A percentile compares a stretch with the other conserved stretches of the same genome.
These are phyloP conservation scores for Heteropelma amictum DNA, from an alignment of 2,888 invertebrate species.

Conservation along the genomic window DNA sequence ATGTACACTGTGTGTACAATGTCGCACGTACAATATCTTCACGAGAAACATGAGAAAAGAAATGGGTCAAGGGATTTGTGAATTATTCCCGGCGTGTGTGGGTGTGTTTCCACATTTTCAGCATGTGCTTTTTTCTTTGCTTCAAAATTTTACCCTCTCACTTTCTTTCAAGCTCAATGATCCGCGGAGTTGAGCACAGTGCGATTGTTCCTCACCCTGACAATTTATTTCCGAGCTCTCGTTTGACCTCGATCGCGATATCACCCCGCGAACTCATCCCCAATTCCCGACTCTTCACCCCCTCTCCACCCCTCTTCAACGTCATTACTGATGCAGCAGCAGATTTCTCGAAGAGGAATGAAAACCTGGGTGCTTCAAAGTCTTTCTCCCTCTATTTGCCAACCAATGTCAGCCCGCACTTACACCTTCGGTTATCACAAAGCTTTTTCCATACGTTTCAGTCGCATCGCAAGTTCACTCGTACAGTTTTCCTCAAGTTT, in stretches of 20 bases:
- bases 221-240: conserved; percentile 46
- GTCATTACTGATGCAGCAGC: not conserved
- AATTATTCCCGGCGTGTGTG: conserved; percentile 31
- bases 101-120: not conserved
- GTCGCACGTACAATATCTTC: conserved; percentile 25
- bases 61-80: conserved; percentile 50
- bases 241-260: conserved; percentile 53
- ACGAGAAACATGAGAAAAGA: conserved; percentile 14
- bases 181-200: conserved; percentile 13
- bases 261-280: conserved; percentile 46
- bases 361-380: conserved; percentile 32
- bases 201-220: conserved; percentile 37
- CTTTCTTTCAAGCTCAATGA: not conserved
- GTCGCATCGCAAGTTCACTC: no score
- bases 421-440: no score
- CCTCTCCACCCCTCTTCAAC: not conserved
- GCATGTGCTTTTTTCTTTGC: conserved; percentile 5
- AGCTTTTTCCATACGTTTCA: no score
- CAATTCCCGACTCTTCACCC: conserved; percentile 26
- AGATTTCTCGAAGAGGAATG: conserved; percentile 1
- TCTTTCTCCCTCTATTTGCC: conserved; percentile 47
- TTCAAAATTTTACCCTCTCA: not conserved
- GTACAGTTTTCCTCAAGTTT: no score
- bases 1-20: no score
- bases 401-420: no score